Percentiles rank a stretch among this genome's conserved stretches.
Conservation (phyloP, 2,797 vertebrate genomes). For the Pantherophis alleghaniensis region DNA sequence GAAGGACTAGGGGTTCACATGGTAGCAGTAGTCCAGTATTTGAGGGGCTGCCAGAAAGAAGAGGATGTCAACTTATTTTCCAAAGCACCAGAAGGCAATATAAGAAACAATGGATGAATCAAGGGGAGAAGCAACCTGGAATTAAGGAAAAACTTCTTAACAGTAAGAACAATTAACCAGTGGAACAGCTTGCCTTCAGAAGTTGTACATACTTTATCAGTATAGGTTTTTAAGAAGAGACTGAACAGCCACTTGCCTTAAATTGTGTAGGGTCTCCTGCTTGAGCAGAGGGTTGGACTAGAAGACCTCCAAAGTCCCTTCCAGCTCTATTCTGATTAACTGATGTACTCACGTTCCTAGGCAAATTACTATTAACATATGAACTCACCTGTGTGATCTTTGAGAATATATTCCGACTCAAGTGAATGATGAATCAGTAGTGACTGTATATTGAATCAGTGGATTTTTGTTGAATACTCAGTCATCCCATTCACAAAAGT, state of each 20-base stretch:
- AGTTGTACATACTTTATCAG: background rate
- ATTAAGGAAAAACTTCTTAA: background rate
- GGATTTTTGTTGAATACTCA: constrained; percentile 21
- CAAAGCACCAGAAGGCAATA: background rate
- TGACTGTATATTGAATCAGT: background rate
- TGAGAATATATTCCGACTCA: background rate
- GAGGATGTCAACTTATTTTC: background rate
- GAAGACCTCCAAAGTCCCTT: background rate
- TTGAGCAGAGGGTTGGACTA: background rate
- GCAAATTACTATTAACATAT: background rate
- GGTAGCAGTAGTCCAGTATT: background rate
- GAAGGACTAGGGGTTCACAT: background rate
- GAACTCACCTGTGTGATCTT: background rate
- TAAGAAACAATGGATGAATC: background rate
- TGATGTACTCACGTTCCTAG: background rate
- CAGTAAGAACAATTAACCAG: no score
- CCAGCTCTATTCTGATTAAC: background rate
- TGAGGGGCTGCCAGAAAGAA: background rate
- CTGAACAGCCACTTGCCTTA: background rate
- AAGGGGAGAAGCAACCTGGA: background rate
- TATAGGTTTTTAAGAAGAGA: background rate
- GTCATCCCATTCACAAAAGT: background rate
- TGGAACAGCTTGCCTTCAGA: background rate
- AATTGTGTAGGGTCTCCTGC: background rate
- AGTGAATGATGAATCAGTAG: background rate